Evolutionary conservation across 1,140 invertebrate genomes (phyloP).

Genomic region (Euglossa dilemma): DNA sequence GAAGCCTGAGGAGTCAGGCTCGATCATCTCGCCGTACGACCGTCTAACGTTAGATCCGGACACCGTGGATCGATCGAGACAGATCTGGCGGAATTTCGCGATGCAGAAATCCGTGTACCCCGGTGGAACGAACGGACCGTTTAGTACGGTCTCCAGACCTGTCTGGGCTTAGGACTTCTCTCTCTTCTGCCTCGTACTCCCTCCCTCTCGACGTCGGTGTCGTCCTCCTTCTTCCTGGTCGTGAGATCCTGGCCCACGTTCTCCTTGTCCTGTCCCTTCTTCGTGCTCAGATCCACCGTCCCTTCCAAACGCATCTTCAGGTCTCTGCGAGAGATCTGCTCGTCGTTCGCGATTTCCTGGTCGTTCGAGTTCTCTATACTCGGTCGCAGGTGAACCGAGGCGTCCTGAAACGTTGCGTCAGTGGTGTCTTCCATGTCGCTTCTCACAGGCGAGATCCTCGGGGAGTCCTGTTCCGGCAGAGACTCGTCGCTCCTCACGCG

Average conservation of each 20-base stretch:
- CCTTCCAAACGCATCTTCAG: constrained; percentile 78
- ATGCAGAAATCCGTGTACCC: not conserved
- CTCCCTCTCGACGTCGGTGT: constrained; percentile 70
- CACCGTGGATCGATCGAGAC: not conserved
- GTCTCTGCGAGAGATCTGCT: constrained; percentile 60
- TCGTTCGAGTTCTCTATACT: constrained; percentile 78
- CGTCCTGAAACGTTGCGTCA: constrained; percentile 68
- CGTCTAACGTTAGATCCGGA: not conserved
- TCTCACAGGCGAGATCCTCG: constrained; percentile 68
- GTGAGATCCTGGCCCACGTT: constrained; percentile 80
- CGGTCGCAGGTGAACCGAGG: constrained; percentile 71
- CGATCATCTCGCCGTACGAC: not conserved
- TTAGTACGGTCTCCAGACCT: constrained; percentile 82
- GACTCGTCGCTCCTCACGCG: constrained; percentile 77
- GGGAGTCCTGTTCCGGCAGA: constrained; percentile 72
- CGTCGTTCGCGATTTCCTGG: constrained; percentile 67
- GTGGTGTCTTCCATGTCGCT: constrained; percentile 72
- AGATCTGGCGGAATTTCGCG: not conserved
- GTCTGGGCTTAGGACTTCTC: constrained; percentile 79
- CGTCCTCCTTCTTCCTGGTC: constrained; percentile 75
- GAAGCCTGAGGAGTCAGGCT: not conserved
- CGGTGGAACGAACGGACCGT: not conserved
- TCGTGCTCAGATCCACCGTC: constrained; percentile 79
- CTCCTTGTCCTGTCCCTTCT: constrained; percentile 77
- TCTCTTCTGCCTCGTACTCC: constrained; percentile 73